Conservation (phyloP, 1,140 invertebrate species). For the Drosophila varians region DNA sequence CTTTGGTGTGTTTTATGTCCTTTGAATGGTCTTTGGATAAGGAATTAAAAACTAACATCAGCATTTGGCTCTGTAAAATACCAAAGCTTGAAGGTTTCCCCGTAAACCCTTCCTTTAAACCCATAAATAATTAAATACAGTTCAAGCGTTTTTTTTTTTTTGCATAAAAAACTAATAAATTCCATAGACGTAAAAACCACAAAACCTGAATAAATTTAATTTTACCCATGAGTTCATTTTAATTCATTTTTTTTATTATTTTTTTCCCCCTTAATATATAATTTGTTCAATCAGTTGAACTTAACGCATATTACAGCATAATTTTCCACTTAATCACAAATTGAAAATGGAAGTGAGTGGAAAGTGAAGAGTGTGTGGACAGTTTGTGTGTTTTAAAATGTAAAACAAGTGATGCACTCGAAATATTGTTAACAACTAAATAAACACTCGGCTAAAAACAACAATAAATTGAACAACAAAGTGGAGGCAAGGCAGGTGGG, state of each 20-base stretch:
- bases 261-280: too few relatives aligned
- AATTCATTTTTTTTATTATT: neutral
- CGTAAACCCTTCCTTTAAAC: too few relatives aligned
- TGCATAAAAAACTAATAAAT: neutral
- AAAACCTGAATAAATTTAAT: neutral
- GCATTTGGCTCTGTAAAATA: too few relatives aligned
- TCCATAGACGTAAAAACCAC: neutral
- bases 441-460: constrained; percentile 35
- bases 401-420: constrained; percentile 32
- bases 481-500: constrained; percentile 7
- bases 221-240: neutral
- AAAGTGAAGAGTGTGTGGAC: neutral
- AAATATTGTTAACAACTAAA: constrained; percentile 51
- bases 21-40: too few relatives aligned
- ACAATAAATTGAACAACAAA: constrained; percentile 28
- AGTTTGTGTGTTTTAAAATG: neutral
- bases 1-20: neutral
- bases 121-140: too few relatives aligned
- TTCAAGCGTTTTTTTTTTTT: too few relatives aligned
- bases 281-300: neutral
- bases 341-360: constrained; percentile 1
- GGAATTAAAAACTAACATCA: too few relatives aligned
- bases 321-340: constrained; percentile 6
- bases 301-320: neutral
- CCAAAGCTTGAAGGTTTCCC: too few relatives aligned